Evolutionary conservation across 2,113 vertebrate species (phyloP).

Genomic region (Ceyx melanurus): DNA sequence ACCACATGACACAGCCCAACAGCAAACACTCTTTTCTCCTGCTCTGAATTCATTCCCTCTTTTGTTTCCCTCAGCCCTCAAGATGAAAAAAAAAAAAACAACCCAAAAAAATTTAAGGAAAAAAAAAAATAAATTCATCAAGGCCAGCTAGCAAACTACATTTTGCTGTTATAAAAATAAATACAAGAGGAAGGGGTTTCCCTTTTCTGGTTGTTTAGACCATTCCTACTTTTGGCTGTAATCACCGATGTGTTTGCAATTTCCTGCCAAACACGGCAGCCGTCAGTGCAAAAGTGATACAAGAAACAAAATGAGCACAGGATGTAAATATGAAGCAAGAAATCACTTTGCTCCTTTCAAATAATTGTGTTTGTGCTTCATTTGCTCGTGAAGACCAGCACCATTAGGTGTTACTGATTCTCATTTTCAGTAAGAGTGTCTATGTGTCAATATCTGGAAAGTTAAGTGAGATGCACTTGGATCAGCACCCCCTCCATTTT

Average conservation of each 20-base stretch:
- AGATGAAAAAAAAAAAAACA: not conserved
- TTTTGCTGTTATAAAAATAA: conserved; percentile 30
- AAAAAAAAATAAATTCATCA: not conserved
- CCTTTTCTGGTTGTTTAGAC: not conserved
- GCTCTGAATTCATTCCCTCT: conserved; percentile 22
- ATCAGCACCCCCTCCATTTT: not conserved
- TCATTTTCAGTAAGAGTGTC: not conserved
- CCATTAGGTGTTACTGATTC: accelerated
- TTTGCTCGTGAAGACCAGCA: not conserved
- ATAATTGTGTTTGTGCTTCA: not conserved
- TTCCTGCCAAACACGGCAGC: conserved; percentile 12
- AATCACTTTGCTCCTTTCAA: not conserved
- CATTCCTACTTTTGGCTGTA: conserved; percentile 7
- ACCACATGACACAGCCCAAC: not conserved
- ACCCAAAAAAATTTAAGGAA: not conserved
- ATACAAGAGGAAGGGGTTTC: conserved; percentile 31
- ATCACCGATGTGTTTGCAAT: not conserved
- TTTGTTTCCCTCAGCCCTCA: conserved; percentile 26
- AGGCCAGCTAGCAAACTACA: not conserved
- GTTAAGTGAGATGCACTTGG: not conserved
- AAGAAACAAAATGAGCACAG: not conserved
- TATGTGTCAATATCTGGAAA: not conserved
- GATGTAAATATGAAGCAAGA: not conserved
- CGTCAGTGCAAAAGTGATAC: not conserved
- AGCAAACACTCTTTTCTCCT: conserved; percentile 13